Evolutionary conservation across 2,888 invertebrate genomes (phyloP).

Genomic region (Parnassius apollo): DNA sequence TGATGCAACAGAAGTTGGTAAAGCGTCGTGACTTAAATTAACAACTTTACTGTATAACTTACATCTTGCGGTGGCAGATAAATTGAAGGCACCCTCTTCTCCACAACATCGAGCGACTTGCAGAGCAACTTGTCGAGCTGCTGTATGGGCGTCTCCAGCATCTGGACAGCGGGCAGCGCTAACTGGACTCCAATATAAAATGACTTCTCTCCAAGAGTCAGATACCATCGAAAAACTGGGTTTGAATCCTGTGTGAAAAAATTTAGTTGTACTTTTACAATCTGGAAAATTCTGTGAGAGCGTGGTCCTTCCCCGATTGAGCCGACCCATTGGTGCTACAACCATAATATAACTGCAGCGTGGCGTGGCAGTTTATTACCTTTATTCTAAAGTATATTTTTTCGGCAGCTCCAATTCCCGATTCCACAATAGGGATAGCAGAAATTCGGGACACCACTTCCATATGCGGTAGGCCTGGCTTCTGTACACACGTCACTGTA

Average conservation of each 20-base stretch:
- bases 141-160: constrained; percentile 86
- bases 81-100: constrained; percentile 90
- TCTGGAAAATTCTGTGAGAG: too few relatives aligned
- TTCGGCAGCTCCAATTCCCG: constrained; percentile 87
- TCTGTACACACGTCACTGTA: constrained; percentile 57
- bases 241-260: constrained; percentile 82
- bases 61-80: constrained; percentile 93
- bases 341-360: too few relatives aligned
- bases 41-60: constrained; percentile 46
- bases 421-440: constrained; percentile 91
- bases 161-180: constrained; percentile 86
- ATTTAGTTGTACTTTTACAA: too few relatives aligned
- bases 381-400: constrained; percentile 88
- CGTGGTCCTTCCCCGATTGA: too few relatives aligned
- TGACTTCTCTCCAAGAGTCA: constrained; percentile 88
- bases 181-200: constrained; percentile 86
- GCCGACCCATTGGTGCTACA: too few relatives aligned
- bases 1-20: too few relatives aligned
- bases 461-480: constrained; percentile 75
- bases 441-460: constrained; percentile 88
- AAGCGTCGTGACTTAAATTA: too few relatives aligned
- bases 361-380: constrained; percentile 59
- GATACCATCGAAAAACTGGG: constrained; percentile 87
- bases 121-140: constrained; percentile 89
- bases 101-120: constrained; percentile 91